Base-by-base conservation (phyloP, 2,113 vertebrate genomes). In the Plectropomus leopardus region DNA sequence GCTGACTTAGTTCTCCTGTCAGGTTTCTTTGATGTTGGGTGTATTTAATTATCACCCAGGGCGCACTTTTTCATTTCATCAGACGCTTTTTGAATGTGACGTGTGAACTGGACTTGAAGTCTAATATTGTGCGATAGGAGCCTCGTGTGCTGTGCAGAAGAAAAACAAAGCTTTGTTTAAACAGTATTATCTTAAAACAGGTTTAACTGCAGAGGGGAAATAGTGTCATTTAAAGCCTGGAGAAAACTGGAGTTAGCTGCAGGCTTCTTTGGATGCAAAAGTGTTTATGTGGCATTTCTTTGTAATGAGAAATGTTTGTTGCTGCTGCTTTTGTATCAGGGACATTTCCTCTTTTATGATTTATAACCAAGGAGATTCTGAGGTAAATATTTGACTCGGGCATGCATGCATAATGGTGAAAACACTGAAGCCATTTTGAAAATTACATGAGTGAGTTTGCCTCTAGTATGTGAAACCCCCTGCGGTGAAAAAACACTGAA, bases 261-360 rank as follows among this genome's bases (percentile, higher is more conserved):
- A 51, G 57, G 21, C 11, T 53, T 69, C 26, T 4, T 8, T 45
- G 30, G 51, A 65, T 53, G 50, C 40, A 13, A 65, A 59, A 36
- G 58, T 61, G 51, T 26, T 36, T 17, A 4, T 64, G 57, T 55
- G 53, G 32, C 28, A 80, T 63, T 30, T 23, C 34, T 34, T 10
- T 30, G 42, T 36, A 19, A 2, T 19, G 48, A 21, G 42, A 47
- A 80, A 61, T 40, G 44, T 23, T 8, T 55, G 26, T 19, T 60
- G 32, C 40, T 63, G 2, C 34, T 58, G 34, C 30, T 78, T 26
- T 1, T 1, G 1, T 30, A 23, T 53, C 21, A 9, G 26, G 53
- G 5, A 21, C 30, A 51, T 79, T 81, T 82, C 81, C 67, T 82
- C 71, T 78, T 82, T 78, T 2, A 11, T 63, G 78, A 85, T 76